These are phyloP conservation scores for Elymnias hypermnestra DNA, from an alignment of 1,140 invertebrate genomes.

Conservation along the genomic window DNA sequence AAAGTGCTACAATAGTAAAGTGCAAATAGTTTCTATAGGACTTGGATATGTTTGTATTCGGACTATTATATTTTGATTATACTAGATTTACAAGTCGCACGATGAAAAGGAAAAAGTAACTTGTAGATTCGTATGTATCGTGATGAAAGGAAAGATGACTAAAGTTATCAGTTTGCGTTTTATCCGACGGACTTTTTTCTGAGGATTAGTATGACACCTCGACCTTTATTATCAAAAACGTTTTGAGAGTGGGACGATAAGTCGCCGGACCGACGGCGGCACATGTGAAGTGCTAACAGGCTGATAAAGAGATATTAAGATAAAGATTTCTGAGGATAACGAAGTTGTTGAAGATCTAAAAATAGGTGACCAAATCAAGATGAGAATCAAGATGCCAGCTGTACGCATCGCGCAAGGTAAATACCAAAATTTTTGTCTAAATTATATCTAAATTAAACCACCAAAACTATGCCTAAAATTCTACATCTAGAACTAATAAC, in stretches of 20 bases:
- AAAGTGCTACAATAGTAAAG: conserved; percentile 43
- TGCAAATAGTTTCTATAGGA: conserved; percentile 61
- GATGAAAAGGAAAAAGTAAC: conserved; percentile 72
- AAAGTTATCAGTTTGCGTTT: conserved; percentile 35
- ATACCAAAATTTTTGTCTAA: conserved; percentile 11
- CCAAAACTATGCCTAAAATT: too few species aligned
- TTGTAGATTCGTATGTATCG: conserved; percentile 14
- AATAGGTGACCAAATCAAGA: conserved; percentile 82
- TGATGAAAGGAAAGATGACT: conserved; percentile 51
- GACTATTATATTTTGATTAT: too few species aligned
- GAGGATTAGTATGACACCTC: conserved; percentile 47
- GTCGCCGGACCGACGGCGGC: conserved; percentile 63
- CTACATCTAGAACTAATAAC: too few species aligned
- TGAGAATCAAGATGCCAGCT: conserved; percentile 97
- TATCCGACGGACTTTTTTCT: conserved; percentile 58
- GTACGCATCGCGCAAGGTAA: conserved; percentile 94
- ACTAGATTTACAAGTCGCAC: too few species aligned
- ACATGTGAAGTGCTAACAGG: conserved; percentile 63
- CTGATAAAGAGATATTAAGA: conserved; percentile 59
- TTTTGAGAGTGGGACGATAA: conserved; percentile 61
- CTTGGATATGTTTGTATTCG: too few species aligned
- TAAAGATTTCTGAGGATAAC: conserved; percentile 57
- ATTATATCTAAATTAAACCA: not conserved
- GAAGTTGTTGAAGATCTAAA: conserved; percentile 68
- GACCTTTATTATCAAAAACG: conserved; percentile 55